Evolutionary conservation across 1,140 invertebrate species (phyloP), one percentile per base, ranked within the genome.

Genomic region (Scaptomyza hsui): DNA sequence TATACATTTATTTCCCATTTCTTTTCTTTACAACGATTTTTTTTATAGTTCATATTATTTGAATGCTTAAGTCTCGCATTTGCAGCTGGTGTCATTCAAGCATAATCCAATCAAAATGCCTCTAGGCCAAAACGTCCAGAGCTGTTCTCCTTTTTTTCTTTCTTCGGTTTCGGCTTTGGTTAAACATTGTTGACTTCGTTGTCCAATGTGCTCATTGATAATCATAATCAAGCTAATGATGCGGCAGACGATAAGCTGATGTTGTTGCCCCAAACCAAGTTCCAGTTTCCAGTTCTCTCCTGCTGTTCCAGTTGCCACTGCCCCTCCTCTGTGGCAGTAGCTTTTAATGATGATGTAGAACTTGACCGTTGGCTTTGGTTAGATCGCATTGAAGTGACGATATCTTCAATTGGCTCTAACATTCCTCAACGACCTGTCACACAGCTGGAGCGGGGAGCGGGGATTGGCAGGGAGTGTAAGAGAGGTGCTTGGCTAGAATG

Each of bases 191-290:
- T 52, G 42, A 48, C 26, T 29, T 29, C 68, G 60, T 47, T 68
- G 63, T 68, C 75, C 72, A 72, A 82, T 89, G 82, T 88, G 78
- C 78, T 78, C 83, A 88, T 88, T 89, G 82, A 88, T 88, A 88
- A 88, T 82, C 78, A 88, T 89, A 88, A 88, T 88, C 82, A 88
- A 89, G 83, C 82, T 89, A 89, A 88, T 88, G 83, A 88, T 75
- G 83, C 82, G 67, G 71, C 78, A 69, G 82, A 75, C 68, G 83
- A 89, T 88, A 86, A 88, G 78, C 74, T 72, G 42, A 44, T 29
- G 39, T 32, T 15, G 47, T 26, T 37, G 41, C 24, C 7, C 39
- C 10, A 37, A 37, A 4, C 13, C 47, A n/a, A 29, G 32, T 15
- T 21, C 18, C 48, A 42, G 37, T 24, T 61, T 19, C 19, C 19